These are phyloP conservation scores for Mechanitis messenoides DNA, from an alignment of 2,888 invertebrate species.

Conservation along the genomic window DNA sequence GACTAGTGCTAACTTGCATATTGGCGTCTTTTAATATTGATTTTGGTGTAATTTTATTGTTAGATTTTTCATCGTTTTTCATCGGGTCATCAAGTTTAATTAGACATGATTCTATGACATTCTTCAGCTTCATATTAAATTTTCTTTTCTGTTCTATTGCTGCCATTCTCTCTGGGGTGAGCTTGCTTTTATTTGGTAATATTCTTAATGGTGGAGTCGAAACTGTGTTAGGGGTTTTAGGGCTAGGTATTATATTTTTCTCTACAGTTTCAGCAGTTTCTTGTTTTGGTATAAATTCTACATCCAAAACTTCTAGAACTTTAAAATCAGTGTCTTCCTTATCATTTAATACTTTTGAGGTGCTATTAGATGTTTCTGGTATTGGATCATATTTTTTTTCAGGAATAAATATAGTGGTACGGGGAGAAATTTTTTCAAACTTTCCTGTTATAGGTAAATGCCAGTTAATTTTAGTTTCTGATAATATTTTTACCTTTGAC, in stretches of 20 bases:
- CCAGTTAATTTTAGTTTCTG: slow-evolving; percentile 50
- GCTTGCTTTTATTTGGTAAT: slow-evolving; percentile 38
- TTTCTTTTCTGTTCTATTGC: slow-evolving; percentile 61
- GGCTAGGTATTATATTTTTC: slow-evolving; percentile 1
- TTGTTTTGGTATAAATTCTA: slow-evolving; percentile 14
- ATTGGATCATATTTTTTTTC: slow-evolving; percentile 26
- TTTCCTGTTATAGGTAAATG: slow-evolving; percentile 42
- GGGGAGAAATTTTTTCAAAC: slow-evolving; percentile 48
- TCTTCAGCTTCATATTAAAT: slow-evolving; percentile 63
- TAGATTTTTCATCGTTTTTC: slow-evolving; percentile 11
- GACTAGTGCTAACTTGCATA: slow-evolving; percentile 12
- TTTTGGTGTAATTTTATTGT: slow-evolving; percentile 8
- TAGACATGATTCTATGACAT: slow-evolving; percentile 56
- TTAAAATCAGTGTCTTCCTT: slow-evolving; percentile 13
- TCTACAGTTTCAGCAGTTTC: slow-evolving; percentile 1
- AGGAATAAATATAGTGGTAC: slow-evolving; percentile 40
- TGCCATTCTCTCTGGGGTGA: slow-evolving; percentile 55
- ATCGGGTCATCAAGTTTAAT: slow-evolving; percentile 37
- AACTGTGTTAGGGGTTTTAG: slow-evolving; percentile 6
- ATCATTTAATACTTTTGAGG: slow-evolving; percentile 1
- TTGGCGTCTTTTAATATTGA: slow-evolving; percentile 13
- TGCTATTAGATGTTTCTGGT: slow-evolving; percentile 5
- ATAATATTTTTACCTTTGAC: slow-evolving; percentile 53
- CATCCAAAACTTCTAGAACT: slow-evolving; percentile 20
- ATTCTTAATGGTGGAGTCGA: slow-evolving; percentile 17